Percentiles rank a stretch among this genome's conserved stretches.
Evolutionary conservation across 1,140 invertebrate species (phyloP).

Genomic region (Carposina sasakii): DNA sequence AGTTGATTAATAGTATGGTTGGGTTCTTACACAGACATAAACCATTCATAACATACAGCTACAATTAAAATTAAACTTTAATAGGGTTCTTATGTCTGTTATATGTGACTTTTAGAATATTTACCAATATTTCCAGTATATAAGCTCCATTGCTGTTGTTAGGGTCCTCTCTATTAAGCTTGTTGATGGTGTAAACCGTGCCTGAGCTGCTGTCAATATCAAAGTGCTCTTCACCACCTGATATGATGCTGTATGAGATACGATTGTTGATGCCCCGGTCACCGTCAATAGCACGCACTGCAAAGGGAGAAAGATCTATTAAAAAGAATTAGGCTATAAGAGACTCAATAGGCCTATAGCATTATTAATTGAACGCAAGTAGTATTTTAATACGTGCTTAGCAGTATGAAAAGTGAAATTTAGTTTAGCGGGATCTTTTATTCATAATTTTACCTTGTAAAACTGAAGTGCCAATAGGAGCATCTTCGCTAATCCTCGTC

Average conservation of each 20-base stretch:
- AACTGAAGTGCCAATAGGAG: conserved; percentile 83
- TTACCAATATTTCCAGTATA: conserved; percentile 86
- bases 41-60: too few species aligned
- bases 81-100: too few species aligned
- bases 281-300: conserved; percentile 92
- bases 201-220: conserved; percentile 86
- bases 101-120: too few species aligned
- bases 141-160: conserved; percentile 88
- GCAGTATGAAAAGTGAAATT: background rate
- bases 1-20: too few species aligned
- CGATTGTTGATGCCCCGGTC: conserved; percentile 93
- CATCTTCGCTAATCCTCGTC: conserved; percentile 89
- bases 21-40: too few species aligned
- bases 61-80: too few species aligned
- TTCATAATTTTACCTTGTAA: conserved; percentile 79
- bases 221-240: conserved; percentile 81
- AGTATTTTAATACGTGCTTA: too few species aligned
- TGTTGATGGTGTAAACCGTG: conserved; percentile 82
- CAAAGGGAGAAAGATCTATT: too few species aligned
- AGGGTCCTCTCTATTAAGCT: conserved; percentile 88
- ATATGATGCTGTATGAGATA: conserved; percentile 86
- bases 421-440: background rate
- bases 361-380: too few species aligned
- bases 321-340: too few species aligned
- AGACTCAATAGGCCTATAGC: too few species aligned